These are phyloP conservation scores for Petrocephalus sullivani DNA, from an alignment of 2,797 vertebrate species.

Conservation along the genomic window DNA sequence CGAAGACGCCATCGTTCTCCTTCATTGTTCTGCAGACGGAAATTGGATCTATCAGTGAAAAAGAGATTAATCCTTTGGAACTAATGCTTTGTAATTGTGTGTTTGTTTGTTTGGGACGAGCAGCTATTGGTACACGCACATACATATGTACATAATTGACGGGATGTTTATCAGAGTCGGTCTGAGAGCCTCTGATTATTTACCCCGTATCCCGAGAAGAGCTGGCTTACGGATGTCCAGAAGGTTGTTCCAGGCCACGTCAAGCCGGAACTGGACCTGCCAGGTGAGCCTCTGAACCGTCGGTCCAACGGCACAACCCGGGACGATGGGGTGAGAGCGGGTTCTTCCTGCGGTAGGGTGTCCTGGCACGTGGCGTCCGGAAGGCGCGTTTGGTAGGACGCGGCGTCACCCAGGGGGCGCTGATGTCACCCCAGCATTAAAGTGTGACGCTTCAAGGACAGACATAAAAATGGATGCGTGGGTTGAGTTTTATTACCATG, in stretches of 20 bases:
- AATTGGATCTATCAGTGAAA: background rate
- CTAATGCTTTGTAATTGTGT: background rate
- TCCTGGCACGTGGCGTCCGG: background rate
- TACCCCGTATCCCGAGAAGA: constrained; percentile 32
- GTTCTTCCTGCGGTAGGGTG: background rate
- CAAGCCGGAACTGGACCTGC: constrained; percentile 62
- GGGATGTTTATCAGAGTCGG: background rate
- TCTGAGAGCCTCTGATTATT: background rate
- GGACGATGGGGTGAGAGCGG: background rate
- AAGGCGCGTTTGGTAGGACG: background rate
- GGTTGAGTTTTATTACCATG: constrained; percentile 48
- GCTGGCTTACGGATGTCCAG: constrained; percentile 54
- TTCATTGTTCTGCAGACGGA: background rate
- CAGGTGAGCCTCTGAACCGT: constrained; percentile 62
- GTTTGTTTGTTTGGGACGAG: background rate
- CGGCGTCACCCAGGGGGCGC: background rate
- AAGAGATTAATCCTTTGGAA: background rate
- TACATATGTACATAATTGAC: background rate
- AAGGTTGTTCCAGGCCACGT: constrained; percentile 43
- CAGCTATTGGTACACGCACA: background rate
- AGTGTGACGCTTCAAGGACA: no score
- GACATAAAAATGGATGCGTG: background rate
- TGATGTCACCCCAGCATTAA: background rate
- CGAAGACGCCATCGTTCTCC: background rate
- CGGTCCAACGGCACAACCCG: constrained; percentile 37